Evolutionary conservation across 2,888 invertebrate genomes (phyloP).

Genomic region (Mactromeris polynyma): DNA sequence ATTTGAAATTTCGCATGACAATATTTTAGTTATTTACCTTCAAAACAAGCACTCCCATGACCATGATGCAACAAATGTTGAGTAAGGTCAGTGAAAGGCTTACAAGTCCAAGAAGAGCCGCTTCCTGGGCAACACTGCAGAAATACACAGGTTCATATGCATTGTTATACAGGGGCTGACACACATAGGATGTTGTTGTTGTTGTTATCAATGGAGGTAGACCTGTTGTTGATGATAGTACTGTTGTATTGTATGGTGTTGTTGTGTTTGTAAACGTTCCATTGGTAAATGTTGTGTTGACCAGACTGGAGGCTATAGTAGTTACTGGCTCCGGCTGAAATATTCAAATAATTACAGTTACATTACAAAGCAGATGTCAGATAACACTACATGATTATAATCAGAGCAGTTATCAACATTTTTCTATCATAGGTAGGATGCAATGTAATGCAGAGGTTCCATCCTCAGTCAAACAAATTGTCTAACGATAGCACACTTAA

Average conservation of each 20-base stretch:
- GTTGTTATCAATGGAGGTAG: neutral
- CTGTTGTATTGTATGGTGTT: slow-evolving; percentile 10
- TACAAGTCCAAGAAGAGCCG: slow-evolving; percentile 92
- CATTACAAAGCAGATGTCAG: neutral
- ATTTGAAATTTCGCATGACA: neutral
- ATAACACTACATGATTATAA: no score
- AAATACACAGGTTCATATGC: slow-evolving; percentile 90
- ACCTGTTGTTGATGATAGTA: slow-evolving; percentile 6
- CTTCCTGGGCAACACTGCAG: slow-evolving; percentile 92
- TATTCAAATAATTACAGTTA: neutral
- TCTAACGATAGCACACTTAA: no score
- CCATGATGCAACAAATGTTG: slow-evolving; percentile 94
- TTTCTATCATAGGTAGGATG: no score
- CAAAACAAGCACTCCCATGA: slow-evolving; percentile 93
- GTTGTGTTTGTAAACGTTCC: neutral
- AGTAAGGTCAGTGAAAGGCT: slow-evolving; percentile 93
- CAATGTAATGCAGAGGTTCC: no score
- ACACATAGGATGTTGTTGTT: slow-evolving; percentile 14
- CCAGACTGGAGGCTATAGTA: neutral
- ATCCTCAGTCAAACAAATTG: no score
- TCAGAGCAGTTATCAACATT: no score
- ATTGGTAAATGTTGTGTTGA: neutral
- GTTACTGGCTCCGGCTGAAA: neutral
- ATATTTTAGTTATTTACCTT: slow-evolving; percentile 88
- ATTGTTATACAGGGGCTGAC: slow-evolving; percentile 77